Conservation (phyloP, 2,797 vertebrate genomes). For the Myotis myotis region DNA sequence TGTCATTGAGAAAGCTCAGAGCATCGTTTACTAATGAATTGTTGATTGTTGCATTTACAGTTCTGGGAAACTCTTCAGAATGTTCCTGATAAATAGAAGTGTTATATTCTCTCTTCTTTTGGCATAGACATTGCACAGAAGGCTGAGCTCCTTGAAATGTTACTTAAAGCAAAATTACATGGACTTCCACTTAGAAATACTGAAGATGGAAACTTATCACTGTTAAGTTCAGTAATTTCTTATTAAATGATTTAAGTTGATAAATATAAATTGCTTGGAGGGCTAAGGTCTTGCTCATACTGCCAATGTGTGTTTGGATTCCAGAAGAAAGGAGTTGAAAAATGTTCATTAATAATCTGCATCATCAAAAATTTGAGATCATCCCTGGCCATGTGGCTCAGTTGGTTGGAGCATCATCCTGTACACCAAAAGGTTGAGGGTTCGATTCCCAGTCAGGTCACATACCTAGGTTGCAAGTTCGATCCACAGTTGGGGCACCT, state of each 20-base stretch:
- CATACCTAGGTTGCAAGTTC: neutral
- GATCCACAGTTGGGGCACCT: neutral
- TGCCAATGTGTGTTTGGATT: neutral
- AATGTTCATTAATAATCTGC: neutral
- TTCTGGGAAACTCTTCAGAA: slow-evolving; percentile 51
- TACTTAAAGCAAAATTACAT: slow-evolving; percentile 2
- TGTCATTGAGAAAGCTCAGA: neutral
- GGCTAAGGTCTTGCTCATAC: neutral
- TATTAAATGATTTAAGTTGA: slow-evolving; percentile 34
- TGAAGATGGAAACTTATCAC: neutral
- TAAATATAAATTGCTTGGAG: slow-evolving; percentile 26
- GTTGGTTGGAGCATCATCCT: neutral
- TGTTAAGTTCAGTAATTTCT: neutral
- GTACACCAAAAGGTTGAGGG: neutral
- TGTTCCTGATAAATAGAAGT: neutral
- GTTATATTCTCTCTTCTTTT: neutral
- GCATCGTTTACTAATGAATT: slow-evolving; percentile 9
- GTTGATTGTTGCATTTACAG: neutral
- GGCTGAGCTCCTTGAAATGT: neutral
- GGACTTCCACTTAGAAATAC: slow-evolving; percentile 37
- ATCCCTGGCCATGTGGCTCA: neutral
- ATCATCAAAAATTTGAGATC: slow-evolving; percentile 47
- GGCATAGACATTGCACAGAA: neutral
- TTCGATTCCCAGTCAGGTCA: neutral
- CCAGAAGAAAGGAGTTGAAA: neutral